Evolutionary conservation across 2,113 vertebrate genomes (phyloP).

Genomic region (Jaculus jaculus): DNA sequence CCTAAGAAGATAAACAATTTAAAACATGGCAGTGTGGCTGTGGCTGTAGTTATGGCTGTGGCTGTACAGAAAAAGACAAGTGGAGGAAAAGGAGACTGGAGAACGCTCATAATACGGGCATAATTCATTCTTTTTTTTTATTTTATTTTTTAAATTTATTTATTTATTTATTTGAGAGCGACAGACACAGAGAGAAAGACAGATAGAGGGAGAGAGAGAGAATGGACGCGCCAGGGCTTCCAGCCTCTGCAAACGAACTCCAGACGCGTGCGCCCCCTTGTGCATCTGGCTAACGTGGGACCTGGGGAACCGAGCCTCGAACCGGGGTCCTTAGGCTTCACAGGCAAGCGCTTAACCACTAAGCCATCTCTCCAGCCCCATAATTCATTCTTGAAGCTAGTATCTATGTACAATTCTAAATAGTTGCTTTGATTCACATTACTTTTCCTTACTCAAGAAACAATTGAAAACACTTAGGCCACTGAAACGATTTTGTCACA

Average conservation of each 20-base stretch:
- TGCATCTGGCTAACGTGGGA: too few species aligned
- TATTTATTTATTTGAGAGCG: too few species aligned
- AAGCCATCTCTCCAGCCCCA: too few species aligned
- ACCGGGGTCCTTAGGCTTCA: too few species aligned
- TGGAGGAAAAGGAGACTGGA: not conserved
- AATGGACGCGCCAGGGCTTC: too few species aligned
- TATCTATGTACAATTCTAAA: not conserved
- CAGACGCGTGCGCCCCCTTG: too few species aligned
- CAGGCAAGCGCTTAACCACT: too few species aligned
- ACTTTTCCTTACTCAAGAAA: not conserved
- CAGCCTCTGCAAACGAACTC: too few species aligned
- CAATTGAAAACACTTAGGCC: not conserved
- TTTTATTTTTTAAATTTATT: too few species aligned
- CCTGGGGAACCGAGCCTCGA: too few species aligned
- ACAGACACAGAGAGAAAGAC: too few species aligned
- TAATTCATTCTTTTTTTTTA: not conserved
- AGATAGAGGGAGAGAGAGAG: too few species aligned
- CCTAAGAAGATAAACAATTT: slow-evolving; percentile 62
- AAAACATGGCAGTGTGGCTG: slow-evolving; percentile 35
- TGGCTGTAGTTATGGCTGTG: not conserved
- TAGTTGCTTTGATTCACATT: not conserved
- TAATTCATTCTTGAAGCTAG: not conserved
- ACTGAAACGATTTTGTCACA: not conserved
- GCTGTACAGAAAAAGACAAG: slow-evolving; percentile 17
- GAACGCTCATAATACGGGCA: not conserved